A percentile compares a stretch with the other conserved stretches of the same genome.
Conservation (phyloP, 1,140 invertebrate genomes). For the Leptopilina boulardi region DNA sequence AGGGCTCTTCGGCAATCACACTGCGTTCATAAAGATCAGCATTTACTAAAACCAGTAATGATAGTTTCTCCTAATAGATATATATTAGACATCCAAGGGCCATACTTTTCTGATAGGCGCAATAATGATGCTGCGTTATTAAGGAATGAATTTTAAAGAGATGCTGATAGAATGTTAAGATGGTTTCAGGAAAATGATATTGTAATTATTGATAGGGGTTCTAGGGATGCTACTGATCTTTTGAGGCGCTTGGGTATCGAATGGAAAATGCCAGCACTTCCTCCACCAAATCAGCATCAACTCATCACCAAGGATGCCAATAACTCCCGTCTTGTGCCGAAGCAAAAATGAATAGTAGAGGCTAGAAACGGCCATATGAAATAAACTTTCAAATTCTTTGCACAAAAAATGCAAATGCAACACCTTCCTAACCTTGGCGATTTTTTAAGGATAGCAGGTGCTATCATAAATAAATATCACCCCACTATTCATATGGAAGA, state of each 20-base stretch:
- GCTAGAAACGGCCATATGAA: conserved; percentile 41
- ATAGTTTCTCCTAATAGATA: neutral
- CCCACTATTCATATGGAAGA: conserved; percentile 37
- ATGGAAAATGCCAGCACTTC: too few relatives aligned
- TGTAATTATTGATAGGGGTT: too few relatives aligned
- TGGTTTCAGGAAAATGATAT: too few relatives aligned
- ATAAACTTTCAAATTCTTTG: conserved; percentile 34
- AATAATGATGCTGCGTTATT: neutral
- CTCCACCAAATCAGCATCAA: conserved; percentile 13
- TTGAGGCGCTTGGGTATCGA: too few relatives aligned
- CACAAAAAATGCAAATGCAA: conserved; percentile 32
- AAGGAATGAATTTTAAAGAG: too few relatives aligned
- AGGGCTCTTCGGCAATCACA: neutral
- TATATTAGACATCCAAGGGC: conserved; percentile 4
- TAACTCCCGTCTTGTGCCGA: conserved; percentile 24
- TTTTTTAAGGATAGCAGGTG: conserved; percentile 40
- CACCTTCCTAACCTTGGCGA: conserved; percentile 31
- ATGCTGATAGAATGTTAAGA: too few relatives aligned
- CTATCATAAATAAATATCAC: conserved; percentile 42
- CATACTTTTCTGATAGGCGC: neutral
- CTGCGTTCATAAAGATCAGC: neutral
- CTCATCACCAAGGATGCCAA: conserved; percentile 39
- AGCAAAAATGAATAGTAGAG: conserved; percentile 40
- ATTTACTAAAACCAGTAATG: neutral
- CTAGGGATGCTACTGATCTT: too few relatives aligned